A percentile compares a stretch with the other conserved stretches of the same genome.
phyloP scores from a whole-genome alignment of 1,140 invertebrate species.

The Pachyrhynchus sulphureomaculatus region DNA sequence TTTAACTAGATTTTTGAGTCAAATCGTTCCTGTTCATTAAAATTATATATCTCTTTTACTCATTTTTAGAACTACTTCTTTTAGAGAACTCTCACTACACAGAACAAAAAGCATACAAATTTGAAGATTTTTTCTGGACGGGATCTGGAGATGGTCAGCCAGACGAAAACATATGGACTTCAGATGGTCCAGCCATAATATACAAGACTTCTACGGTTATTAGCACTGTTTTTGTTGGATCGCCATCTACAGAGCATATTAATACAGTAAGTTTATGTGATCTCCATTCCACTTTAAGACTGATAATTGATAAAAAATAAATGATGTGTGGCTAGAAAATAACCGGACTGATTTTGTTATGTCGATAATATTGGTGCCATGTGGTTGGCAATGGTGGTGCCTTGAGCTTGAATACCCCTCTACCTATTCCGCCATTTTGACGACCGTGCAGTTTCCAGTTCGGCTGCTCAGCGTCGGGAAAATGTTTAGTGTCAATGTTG shows the following conservation, averaged over 20 bases:
- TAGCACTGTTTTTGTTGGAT: conserved; percentile 61
- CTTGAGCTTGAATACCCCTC: not conserved
- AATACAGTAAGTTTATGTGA: conserved; percentile 34
- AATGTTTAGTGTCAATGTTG: no score
- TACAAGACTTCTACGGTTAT: conserved; percentile 61
- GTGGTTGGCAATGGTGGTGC: no score
- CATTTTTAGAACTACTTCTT: conserved; percentile 43
- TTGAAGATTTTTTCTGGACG: conserved; percentile 86
- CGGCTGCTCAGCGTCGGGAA: no score
- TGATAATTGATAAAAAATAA: no score
- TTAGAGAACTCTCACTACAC: conserved; percentile 40
- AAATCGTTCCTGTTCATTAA: no score
- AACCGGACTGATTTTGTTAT: no score
- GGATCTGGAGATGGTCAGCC: conserved; percentile 73
- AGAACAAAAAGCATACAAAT: conserved; percentile 58
- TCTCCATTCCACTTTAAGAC: not conserved
- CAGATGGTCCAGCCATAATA: conserved; percentile 46
- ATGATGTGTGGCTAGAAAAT: no score
- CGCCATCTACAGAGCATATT: conserved; percentile 24
- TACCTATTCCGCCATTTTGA: no score
- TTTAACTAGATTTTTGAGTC: no score
- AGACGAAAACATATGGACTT: conserved; percentile 44
- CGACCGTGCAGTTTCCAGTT: no score
- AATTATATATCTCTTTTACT: no score
- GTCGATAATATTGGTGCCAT: no score